Conservation (phyloP, 2,113 vertebrate species). For the Malurus elegans region DNA sequence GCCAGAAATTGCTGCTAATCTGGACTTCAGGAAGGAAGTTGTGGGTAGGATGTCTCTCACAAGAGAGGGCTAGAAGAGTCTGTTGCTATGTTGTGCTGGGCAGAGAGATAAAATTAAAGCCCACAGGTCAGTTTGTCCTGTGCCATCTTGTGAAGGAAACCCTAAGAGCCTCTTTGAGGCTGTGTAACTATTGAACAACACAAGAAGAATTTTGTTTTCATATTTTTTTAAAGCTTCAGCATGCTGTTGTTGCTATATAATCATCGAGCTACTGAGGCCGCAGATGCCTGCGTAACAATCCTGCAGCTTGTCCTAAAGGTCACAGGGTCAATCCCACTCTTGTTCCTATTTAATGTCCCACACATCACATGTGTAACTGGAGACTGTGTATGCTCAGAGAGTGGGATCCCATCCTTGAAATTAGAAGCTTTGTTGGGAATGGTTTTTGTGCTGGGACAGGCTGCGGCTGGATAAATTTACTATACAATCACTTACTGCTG, state of each 20-base stretch:
- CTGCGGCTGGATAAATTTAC: constrained; percentile 11
- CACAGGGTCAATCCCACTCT: background rate
- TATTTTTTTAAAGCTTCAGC: background rate
- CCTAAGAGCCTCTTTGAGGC: background rate
- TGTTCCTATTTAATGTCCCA: background rate
- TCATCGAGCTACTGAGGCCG: background rate
- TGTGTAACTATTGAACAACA: background rate
- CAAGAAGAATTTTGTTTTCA: constrained; percentile 20
- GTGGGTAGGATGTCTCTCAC: background rate
- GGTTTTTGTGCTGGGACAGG: background rate
- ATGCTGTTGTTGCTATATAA: background rate
- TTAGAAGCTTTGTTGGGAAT: background rate
- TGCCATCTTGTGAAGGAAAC: background rate
- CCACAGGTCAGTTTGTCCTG: background rate
- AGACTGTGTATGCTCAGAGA: background rate
- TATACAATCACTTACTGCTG: background rate
- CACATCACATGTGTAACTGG: background rate
- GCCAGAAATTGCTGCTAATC: background rate
- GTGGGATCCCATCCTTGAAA: background rate
- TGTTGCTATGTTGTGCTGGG: background rate
- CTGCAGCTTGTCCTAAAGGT: background rate
- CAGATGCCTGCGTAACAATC: background rate
- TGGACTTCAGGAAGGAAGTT: background rate
- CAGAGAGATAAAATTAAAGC: background rate
- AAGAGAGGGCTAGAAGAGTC: background rate